phyloP scores from a whole-genome alignment of 2,113 vertebrate genomes.

The Leptocoma aspasia region DNA sequence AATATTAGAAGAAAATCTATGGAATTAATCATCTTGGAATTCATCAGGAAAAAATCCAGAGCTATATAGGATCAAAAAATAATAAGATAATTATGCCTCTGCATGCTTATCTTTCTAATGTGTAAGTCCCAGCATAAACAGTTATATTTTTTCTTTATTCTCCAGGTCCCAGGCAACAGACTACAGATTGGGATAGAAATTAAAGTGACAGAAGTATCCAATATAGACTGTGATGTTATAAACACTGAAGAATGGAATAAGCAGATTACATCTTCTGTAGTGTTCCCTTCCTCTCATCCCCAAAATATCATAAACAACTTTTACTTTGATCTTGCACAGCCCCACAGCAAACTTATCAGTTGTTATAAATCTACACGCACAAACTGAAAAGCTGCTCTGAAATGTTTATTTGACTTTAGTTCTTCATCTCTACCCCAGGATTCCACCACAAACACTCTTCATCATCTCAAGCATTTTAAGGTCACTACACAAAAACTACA shows the following conservation, averaged over 20 bases:
- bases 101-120: not conserved
- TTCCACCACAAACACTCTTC: not conserved
- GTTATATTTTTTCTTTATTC: not conserved
- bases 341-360: not conserved
- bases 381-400: not conserved
- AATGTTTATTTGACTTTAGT: slow-evolving; percentile 22
- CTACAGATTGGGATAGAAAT: not conserved
- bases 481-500: not conserved
- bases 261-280: not conserved
- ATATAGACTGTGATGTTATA: not conserved
- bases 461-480: not conserved
- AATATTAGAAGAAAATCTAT: not conserved
- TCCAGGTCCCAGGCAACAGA: not conserved
- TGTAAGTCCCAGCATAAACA: not conserved
- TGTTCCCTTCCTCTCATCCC: slow-evolving; percentile 34
- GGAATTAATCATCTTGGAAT: not conserved
- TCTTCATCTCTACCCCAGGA: not conserved
- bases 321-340: slow-evolving; percentile 3
- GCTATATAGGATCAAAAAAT: not conserved
- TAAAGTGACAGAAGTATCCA: not conserved
- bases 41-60: not conserved
- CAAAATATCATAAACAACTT: not conserved
- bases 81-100: not conserved
- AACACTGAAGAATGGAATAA: not conserved
- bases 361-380: not conserved